Percentiles rank a stretch among this genome's conserved stretches.
phyloP scores from a whole-genome alignment of 2,888 invertebrate species.

The Acronicta alni region DNA sequence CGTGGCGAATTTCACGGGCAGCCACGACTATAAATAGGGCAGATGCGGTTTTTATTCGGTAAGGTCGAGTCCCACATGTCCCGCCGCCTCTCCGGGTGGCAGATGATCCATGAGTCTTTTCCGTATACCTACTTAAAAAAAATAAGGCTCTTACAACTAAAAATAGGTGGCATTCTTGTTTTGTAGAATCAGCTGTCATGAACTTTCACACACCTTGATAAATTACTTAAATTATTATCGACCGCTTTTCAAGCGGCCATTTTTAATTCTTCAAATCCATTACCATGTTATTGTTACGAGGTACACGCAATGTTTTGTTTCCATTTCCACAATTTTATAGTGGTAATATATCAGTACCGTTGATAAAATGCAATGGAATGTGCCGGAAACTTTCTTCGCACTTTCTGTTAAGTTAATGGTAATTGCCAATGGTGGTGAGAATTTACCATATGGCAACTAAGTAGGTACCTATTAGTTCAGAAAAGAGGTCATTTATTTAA shows the following conservation, averaged over 20 bases:
- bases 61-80: too few relatives aligned
- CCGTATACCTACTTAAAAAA: too few relatives aligned
- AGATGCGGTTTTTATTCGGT: too few relatives aligned
- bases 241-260: conserved; percentile 7
- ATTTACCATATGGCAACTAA: background rate
- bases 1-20: too few relatives aligned
- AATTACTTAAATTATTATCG: conserved; percentile 27
- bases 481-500: too few relatives aligned
- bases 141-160: background rate
- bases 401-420: conserved; percentile 4
- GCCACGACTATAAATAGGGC: too few relatives aligned
- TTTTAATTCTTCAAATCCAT: conserved; percentile 7
- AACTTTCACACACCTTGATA: conserved; percentile 30
- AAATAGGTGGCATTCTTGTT: too few relatives aligned
- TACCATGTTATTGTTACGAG: conserved; percentile 7
- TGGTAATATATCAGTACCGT: background rate
- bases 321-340: conserved; percentile 23
- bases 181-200: background rate
- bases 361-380: conserved; percentile 15
- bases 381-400: conserved; percentile 15
- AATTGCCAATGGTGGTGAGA: conserved; percentile 4
- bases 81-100: too few relatives aligned
- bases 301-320: conserved; percentile 21
- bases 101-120: too few relatives aligned
- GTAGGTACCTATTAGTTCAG: too few relatives aligned